These are phyloP conservation scores for human DNA, from an alignment of 2,113 vertebrate species.

Conservation along the genomic window GRCh38 chr9:20400001-20400500, in stretches of 20 bases:
- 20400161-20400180: background rate
- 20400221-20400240: background rate
- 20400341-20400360: background rate
- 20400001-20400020: background rate
- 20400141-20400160: background rate
- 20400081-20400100: background rate
- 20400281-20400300: background rate
- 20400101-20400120: background rate
- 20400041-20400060: background rate
- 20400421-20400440: background rate
- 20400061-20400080: background rate
- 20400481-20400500: background rate
- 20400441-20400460: background rate
- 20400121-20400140: background rate
- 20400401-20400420: background rate
- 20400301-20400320: background rate
- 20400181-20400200: background rate
- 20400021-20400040: background rate
- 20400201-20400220: background rate
- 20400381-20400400: background rate
- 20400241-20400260: background rate
- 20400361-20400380: constrained; percentile 9
- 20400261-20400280: background rate
- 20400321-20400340: background rate
- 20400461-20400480: background rate